A percentile compares a stretch with the other conserved stretches of the same genome.
Evolutionary conservation across 2,113 vertebrate species (phyloP).

Genomic region (Ceuthmochares aereus): DNA sequence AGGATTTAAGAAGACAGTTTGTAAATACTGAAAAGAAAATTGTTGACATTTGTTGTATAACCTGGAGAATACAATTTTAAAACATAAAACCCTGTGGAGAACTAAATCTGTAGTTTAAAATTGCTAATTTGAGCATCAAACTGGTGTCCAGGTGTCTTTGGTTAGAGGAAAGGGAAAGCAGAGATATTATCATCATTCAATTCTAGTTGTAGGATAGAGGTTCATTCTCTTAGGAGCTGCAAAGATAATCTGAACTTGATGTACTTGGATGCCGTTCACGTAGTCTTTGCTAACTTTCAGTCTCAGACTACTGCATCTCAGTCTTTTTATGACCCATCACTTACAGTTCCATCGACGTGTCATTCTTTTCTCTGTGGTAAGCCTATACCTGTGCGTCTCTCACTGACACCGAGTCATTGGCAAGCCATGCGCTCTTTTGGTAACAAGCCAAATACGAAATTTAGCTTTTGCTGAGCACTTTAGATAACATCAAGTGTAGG

Average conservation of each 20-base stretch:
- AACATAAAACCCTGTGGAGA: neutral
- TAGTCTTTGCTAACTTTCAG: neutral
- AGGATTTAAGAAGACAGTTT: neutral
- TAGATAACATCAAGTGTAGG: neutral
- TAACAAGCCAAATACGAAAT: neutral
- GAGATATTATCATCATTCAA: neutral
- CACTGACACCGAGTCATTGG: neutral
- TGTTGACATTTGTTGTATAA: neutral
- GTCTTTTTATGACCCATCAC: neutral
- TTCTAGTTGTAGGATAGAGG: neutral
- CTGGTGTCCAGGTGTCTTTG: neutral
- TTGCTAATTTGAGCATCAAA: neutral
- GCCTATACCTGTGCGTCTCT: no score
- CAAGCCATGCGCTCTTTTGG: neutral
- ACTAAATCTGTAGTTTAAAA: neutral
- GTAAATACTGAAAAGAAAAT: neutral
- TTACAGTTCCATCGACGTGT: neutral
- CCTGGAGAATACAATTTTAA: neutral
- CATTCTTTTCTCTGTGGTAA: neutral
- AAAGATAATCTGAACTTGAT: neutral
- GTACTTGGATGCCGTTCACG: neutral
- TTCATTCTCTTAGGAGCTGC: neutral
- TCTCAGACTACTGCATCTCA: neutral
- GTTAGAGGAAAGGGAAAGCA: neutral
- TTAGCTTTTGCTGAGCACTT: neutral